A percentile compares a stretch with the other conserved stretches of the same genome.
Evolutionary conservation across 2,888 invertebrate genomes (phyloP).

Genomic region (Tenthredo mesomela): DNA sequence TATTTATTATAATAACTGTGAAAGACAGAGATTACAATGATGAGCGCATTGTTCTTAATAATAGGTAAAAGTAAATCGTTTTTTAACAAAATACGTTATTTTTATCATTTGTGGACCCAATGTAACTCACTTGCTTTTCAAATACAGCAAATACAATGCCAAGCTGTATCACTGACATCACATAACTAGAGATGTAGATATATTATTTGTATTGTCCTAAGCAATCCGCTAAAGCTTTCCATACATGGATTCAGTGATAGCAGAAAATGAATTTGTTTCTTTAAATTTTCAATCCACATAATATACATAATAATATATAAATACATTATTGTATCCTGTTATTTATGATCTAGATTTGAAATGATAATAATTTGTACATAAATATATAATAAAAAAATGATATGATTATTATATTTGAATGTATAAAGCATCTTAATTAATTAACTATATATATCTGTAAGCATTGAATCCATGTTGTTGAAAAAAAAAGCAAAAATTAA

Average conservation of each 20-base stretch:
- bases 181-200: conserved; percentile 15
- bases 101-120: conserved; percentile 44
- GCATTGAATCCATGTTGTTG: conserved; percentile 27
- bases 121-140: conserved; percentile 49
- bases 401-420: not conserved
- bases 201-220: conserved; percentile 5
- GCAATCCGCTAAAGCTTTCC: not conserved
- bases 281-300: not conserved
- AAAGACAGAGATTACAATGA: conserved; percentile 30
- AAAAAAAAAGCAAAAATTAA: conserved; percentile 48
- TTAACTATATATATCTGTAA: not conserved
- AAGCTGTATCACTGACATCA: conserved; percentile 11
- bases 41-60: conserved; percentile 35
- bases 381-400: not conserved
- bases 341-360: not conserved
- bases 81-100: conserved; percentile 20
- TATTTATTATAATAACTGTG: conserved; percentile 23
- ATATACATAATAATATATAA: too few relatives aligned
- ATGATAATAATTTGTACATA: not conserved
- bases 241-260: conserved; percentile 13
- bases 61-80: conserved; percentile 38
- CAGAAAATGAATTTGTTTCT: not conserved
- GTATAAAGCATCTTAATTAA: not conserved
- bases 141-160: conserved; percentile 52
- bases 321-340: not conserved